Evolutionary conservation across 2,113 vertebrate genomes (phyloP), one percentile per base, ranked within the genome.

Genomic region (Zapornia atra): DNA sequence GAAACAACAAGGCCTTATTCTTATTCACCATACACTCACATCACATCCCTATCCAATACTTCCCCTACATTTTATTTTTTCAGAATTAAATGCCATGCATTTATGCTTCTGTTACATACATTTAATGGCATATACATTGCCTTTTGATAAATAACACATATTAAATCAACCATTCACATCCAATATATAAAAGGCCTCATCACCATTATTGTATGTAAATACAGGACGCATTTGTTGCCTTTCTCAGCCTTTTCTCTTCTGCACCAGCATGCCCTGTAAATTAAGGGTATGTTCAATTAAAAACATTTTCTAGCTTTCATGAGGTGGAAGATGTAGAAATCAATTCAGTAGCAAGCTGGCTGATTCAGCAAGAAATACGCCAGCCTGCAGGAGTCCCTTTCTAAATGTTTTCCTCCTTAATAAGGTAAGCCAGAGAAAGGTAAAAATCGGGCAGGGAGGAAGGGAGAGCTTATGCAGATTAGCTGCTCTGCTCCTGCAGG

Each of bases 361-460:
- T 95, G 96, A 96, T 78, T 97, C 96, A 97, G 95, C 86, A 88
- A 92, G 82, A 82, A 77, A 77, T 33, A 64, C 84, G 5, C 19
- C 71, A 68, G 21, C 19, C 66, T 57, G n/a, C 76, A 82, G 42
- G 57, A 93, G 31, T 63, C 56, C 20, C 46, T 93, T 88, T 89
- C 82, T 11, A 92, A 97, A 95, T 73, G 53, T 91, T 94, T 96
- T 95, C 57, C 73, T 90, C 82, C 92, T 77, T 94, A 96, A 83
- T 81, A 92, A 95, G 44, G 83, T 69, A 92, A 92, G 73, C 44
- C 33, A 79, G 44, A 80, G 91, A 86, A 69, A 88, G 3, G 7
- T 59, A 53, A 21, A 38, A 22, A 88, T 54, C 0, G 0, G 31
- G 26, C 54, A 20, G 38, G 60, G 68, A 92, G 38, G 60, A 50